These are phyloP conservation scores for Deilephila elpenor DNA, from an alignment of 2,888 invertebrate species.

Conservation along the genomic window DNA sequence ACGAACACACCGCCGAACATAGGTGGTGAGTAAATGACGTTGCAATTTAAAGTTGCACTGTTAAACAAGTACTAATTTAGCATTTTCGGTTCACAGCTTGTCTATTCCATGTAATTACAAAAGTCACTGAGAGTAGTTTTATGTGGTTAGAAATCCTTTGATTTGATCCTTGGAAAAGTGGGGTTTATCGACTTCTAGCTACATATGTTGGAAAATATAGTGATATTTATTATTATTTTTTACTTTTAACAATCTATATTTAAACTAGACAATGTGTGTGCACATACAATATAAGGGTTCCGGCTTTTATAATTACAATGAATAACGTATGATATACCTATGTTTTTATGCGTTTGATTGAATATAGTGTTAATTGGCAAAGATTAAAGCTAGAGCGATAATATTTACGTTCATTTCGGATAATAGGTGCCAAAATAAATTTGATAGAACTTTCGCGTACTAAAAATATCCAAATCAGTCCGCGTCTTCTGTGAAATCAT, in stretches of 20 bases:
- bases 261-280: no score
- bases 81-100: not conserved
- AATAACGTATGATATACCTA: no score
- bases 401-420: not conserved
- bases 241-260: no score
- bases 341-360: no score
- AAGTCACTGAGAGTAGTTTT: no score
- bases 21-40: not conserved
- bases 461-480: not conserved
- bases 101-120: not conserved
- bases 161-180: no score
- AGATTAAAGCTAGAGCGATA: not conserved
- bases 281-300: no score
- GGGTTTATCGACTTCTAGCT: no score
- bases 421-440: not conserved
- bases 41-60: conserved; percentile 1
- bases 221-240: no score
- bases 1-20: conserved; percentile 31
- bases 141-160: no score
- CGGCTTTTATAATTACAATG: no score
- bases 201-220: no score
- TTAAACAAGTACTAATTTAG: not conserved
- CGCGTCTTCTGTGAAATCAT: conserved; percentile 52
- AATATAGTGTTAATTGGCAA: not conserved
- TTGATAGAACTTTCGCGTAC: conserved; percentile 1